Conservation (phyloP, 2,113 vertebrate genomes). For the Girardinichthys multiradiatus region DNA sequence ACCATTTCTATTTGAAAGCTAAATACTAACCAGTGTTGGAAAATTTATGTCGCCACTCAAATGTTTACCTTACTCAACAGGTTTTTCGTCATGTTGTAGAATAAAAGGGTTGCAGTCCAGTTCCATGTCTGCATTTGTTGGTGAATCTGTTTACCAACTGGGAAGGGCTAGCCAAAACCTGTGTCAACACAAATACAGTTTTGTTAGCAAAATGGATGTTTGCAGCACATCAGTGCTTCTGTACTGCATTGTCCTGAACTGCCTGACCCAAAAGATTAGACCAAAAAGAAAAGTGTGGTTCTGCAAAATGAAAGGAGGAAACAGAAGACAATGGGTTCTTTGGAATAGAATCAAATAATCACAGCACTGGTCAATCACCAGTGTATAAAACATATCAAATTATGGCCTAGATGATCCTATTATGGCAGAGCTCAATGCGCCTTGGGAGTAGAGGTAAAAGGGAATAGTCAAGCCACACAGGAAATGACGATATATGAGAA, state of each 20-base stretch:
- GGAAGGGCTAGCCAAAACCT: background rate
- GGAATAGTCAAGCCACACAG: constrained; percentile 40
- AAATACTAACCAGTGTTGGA: background rate
- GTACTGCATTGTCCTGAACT: constrained; percentile 16
- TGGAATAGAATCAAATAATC: constrained; percentile 64
- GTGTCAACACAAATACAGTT: constrained; percentile 10
- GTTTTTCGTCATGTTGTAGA: background rate
- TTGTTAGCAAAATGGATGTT: background rate
- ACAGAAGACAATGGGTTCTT: constrained; percentile 44
- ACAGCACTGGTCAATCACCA: constrained; percentile 46
- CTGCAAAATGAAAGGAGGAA: constrained; percentile 27
- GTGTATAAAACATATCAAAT: constrained; percentile 62
- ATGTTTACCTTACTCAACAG: background rate
- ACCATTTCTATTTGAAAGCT: background rate
- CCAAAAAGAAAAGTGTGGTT: constrained; percentile 16
- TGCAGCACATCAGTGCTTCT: constrained; percentile 1
- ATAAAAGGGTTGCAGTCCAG: background rate
- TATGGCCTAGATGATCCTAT: constrained; percentile 65
- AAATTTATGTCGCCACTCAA: background rate
- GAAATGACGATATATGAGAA: constrained; percentile 53
- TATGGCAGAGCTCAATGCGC: constrained; percentile 43
- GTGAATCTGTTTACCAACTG: constrained; percentile 4
- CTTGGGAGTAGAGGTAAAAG: constrained; percentile 32
- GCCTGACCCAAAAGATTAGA: constrained; percentile 6
- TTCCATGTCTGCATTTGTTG: background rate